Conservation (phyloP, 2,888 invertebrate genomes). For the Heteromurus nitidus region DNA sequence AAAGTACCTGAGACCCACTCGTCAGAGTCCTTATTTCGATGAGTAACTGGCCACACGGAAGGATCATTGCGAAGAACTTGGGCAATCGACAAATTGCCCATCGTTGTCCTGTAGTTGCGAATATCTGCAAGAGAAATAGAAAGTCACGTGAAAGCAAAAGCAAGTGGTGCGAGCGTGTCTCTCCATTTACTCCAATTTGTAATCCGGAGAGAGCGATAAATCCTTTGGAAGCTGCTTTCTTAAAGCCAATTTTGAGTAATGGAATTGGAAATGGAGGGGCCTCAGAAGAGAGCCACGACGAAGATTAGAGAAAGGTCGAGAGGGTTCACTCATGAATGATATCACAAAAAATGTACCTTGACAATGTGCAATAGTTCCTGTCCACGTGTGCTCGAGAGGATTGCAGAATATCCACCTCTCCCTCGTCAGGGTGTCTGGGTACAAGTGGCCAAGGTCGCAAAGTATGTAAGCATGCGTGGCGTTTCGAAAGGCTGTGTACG, state of each 20-base stretch:
- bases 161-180: no score
- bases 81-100: slow-evolving; percentile 66
- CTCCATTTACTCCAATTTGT: no score
- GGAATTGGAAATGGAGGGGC: no score
- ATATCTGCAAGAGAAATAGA: slow-evolving; percentile 68
- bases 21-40: slow-evolving; percentile 27
- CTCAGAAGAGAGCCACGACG: no score
- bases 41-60: slow-evolving; percentile 68
- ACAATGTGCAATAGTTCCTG: slow-evolving; percentile 63
- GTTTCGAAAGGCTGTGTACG: slow-evolving; percentile 72
- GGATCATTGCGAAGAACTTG: slow-evolving; percentile 67
- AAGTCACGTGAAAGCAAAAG: no score
- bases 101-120: slow-evolving; percentile 41
- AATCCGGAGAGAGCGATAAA: no score
- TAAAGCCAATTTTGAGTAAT: no score
- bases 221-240: no score
- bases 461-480: slow-evolving; percentile 71
- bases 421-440: slow-evolving; percentile 70
- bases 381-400: slow-evolving; percentile 71
- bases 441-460: slow-evolving; percentile 71
- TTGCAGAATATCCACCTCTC: slow-evolving; percentile 71
- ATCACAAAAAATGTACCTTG: no score
- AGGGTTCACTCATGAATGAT: no score
- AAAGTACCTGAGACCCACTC: slow-evolving; percentile 35
- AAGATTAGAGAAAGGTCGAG: no score